Evolutionary conservation across 2,888 invertebrate species (phyloP).

Genomic region (Adelphocoris suturalis): DNA sequence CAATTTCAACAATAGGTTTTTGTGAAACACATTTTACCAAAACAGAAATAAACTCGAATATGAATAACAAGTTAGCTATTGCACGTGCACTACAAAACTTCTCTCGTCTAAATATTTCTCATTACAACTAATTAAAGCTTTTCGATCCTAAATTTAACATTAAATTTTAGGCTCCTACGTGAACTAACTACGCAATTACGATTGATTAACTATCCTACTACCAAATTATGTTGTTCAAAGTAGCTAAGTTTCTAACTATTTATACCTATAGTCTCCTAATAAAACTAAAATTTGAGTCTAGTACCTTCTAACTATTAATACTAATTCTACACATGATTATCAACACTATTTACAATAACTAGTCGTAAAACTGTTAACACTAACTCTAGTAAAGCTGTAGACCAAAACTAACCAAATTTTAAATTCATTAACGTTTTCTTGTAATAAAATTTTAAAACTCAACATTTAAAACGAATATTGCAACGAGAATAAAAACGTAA

Average conservation of each 20-base stretch:
- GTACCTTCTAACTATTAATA: too few relatives aligned
- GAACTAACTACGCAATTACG: too few relatives aligned
- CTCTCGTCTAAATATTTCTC: neutral
- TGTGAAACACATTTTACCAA: neutral
- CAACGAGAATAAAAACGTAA: slow-evolving; percentile 5
- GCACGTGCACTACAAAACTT: neutral
- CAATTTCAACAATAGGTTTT: slow-evolving; percentile 3
- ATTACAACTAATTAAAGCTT: slow-evolving; percentile 30
- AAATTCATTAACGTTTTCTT: neutral
- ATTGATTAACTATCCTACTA: too few relatives aligned
- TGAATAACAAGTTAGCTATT: neutral
- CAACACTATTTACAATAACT: neutral
- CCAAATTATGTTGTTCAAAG: too few relatives aligned
- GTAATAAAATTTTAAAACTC: neutral
- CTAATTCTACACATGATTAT: neutral
- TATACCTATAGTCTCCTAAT: too few relatives aligned
- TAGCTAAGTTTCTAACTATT: too few relatives aligned
- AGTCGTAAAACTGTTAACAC: neutral
- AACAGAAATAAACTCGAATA: neutral
- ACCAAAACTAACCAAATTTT: slow-evolving; percentile 47
- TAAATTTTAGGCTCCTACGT: too few relatives aligned
- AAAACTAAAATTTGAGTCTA: too few relatives aligned
- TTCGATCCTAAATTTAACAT: neutral
- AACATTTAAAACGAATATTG: slow-evolving; percentile 19
- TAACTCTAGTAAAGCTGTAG: slow-evolving; percentile 58